Conservation (phyloP, 2,888 invertebrate species). For the Oscheius sp. region DNA sequence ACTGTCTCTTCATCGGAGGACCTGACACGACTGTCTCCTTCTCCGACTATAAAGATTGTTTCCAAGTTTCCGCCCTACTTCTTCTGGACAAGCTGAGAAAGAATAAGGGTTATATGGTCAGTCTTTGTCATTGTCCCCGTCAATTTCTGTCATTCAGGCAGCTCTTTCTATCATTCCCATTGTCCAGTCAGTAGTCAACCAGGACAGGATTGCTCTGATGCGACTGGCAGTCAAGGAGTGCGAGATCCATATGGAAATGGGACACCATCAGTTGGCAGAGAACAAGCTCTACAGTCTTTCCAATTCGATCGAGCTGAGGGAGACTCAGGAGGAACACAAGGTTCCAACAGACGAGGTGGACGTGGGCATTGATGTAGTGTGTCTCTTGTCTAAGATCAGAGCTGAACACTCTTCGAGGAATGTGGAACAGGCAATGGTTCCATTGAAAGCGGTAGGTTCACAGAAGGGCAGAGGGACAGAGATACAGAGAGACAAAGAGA, state of each 20-base stretch:
- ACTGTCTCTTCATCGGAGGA: constrained; percentile 15
- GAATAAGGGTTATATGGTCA: constrained; percentile 21
- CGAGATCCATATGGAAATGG: constrained; percentile 30
- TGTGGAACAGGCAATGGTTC: constrained; percentile 22
- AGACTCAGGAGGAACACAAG: background rate
- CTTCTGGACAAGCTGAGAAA: constrained; percentile 13
- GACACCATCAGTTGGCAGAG: constrained; percentile 33
- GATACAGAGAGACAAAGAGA: background rate
- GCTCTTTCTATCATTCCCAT: constrained; percentile 8
- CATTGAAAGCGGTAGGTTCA: constrained; percentile 8
- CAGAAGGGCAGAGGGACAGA: background rate
- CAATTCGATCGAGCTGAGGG: background rate
- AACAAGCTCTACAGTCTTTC: constrained; percentile 12
- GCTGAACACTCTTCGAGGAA: constrained; percentile 22
- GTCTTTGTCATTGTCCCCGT: background rate
- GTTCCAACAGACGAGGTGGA: background rate
- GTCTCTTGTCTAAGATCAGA: constrained; percentile 18
- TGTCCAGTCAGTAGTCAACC: background rate
- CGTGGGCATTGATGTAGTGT: constrained; percentile 17
- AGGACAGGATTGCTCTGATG: background rate
- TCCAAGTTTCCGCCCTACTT: background rate
- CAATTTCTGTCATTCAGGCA: background rate
- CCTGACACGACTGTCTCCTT: constrained; percentile 11
- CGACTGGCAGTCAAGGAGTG: constrained; percentile 21
- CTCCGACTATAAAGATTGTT: constrained; percentile 9